These are phyloP conservation scores for Aphidius ervi DNA, from an alignment of 1,140 invertebrate species.

Conservation along the genomic window DNA sequence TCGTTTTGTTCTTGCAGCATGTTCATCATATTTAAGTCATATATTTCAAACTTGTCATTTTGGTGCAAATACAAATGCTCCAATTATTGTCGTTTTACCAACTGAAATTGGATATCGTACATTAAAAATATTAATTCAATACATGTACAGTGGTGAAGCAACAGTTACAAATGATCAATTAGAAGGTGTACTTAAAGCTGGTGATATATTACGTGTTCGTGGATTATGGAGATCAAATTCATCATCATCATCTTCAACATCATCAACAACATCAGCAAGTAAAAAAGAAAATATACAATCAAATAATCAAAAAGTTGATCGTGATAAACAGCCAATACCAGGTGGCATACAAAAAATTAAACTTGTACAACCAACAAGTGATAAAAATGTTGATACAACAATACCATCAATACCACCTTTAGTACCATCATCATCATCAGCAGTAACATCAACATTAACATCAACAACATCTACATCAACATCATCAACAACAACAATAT, in stretches of 20 bases:
- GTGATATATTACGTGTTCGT: conserved; percentile 72
- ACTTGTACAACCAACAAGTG: conserved; percentile 42
- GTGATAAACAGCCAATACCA: conserved; percentile 35
- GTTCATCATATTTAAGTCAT: conserved; percentile 61
- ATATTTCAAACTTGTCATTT: conserved; percentile 53
- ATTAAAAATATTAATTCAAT: conserved; percentile 75
- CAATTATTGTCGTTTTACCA: conserved; percentile 64
- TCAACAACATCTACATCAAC: conserved; percentile 18
- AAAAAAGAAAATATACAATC: conserved; percentile 53
- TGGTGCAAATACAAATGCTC: conserved; percentile 50
- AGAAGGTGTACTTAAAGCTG: conserved; percentile 72
- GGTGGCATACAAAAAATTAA: conserved; percentile 51
- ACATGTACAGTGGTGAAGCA: conserved; percentile 82
- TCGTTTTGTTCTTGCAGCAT: conserved; percentile 80
- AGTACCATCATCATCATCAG: conserved; percentile 19
- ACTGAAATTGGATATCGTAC: conserved; percentile 75
- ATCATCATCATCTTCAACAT: conserved; percentile 1
- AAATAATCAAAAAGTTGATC: conserved; percentile 44
- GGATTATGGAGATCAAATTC: conserved; percentile 60
- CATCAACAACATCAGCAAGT: conserved; percentile 42
- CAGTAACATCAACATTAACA: conserved; percentile 19
- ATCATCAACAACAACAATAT: too few species aligned
- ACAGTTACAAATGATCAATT: conserved; percentile 80
- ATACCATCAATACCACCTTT: conserved; percentile 12
- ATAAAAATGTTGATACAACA: conserved; percentile 38